phyloP scores from a whole-genome alignment of 2,797 vertebrate species.

The Sebastes diaconus region DNA sequence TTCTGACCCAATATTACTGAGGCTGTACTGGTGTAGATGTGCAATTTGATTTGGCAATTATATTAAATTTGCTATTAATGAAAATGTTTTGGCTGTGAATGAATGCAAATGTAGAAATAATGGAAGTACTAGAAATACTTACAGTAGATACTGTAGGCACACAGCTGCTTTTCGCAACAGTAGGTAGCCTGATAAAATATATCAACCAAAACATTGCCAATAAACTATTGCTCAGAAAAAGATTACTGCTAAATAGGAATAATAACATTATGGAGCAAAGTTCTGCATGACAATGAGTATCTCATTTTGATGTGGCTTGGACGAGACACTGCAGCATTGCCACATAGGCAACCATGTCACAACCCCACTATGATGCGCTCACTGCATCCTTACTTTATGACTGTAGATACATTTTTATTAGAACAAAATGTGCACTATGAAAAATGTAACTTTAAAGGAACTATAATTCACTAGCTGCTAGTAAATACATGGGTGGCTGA shows the following conservation, averaged over 20 bases:
- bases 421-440: not conserved
- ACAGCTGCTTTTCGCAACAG: not conserved
- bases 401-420: not conserved
- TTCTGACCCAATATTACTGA: not conserved
- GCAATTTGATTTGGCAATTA: not conserved
- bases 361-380: not conserved
- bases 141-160: not conserved
- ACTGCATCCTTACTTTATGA: not conserved
- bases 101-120: not conserved
- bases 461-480: not conserved
- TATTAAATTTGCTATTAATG: not conserved
- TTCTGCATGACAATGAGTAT: constrained; percentile 6
- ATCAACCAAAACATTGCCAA: constrained; percentile 20
- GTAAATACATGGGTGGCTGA: not conserved
- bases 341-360: not conserved
- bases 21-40: not conserved
- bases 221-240: not conserved
- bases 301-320: not conserved
- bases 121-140: not conserved
- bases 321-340: not conserved
- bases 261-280: not conserved
- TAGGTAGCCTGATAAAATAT: constrained; percentile 10
- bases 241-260: constrained; percentile 4
- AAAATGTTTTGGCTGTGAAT: not conserved
- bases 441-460: not conserved